A percentile compares a stretch with the other conserved stretches of the same genome.
Conservation (phyloP, 2,888 invertebrate genomes). For the Cosmia pyralina region DNA sequence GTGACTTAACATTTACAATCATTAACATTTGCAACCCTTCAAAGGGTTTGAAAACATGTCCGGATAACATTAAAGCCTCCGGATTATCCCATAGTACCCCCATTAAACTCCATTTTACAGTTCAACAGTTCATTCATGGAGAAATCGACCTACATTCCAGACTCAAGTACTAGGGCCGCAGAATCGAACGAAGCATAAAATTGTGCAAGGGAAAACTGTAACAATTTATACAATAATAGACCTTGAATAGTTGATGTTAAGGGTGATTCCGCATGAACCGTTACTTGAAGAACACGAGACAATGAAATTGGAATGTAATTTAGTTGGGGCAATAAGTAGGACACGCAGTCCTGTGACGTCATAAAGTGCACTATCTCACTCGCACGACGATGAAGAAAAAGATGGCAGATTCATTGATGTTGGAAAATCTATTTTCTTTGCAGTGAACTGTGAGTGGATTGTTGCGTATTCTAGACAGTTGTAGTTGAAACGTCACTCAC, state of each 20-base stretch:
- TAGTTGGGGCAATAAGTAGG: slow-evolving; percentile 66
- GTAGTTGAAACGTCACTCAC: slow-evolving; percentile 1
- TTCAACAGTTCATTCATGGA: slow-evolving; percentile 69
- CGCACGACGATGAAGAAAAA: slow-evolving; percentile 61
- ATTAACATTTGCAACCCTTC: slow-evolving; percentile 39
- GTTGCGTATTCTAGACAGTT: slow-evolving; percentile 6
- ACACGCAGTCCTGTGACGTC: slow-evolving; percentile 76
- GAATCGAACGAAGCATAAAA: slow-evolving; percentile 52
- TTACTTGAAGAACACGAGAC: slow-evolving; percentile 32
- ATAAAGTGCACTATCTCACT: slow-evolving; percentile 70
- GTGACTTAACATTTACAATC: slow-evolving; percentile 42
- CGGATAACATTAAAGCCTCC: slow-evolving; percentile 50
- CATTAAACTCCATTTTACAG: slow-evolving; percentile 64
- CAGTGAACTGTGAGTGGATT: slow-evolving; percentile 14
- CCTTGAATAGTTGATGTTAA: slow-evolving; percentile 27
- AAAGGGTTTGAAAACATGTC: slow-evolving; percentile 49
- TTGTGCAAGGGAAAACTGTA: slow-evolving; percentile 42
- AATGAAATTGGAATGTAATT: slow-evolving; percentile 65
- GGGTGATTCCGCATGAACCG: slow-evolving; percentile 19
- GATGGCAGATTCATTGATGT: slow-evolving; percentile 75
- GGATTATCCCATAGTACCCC: slow-evolving; percentile 47
- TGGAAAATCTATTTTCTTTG: slow-evolving; percentile 39
- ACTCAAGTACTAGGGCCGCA: slow-evolving; percentile 57
- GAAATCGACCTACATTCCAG: slow-evolving; percentile 72
- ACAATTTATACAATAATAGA: slow-evolving; percentile 40